A percentile compares a stretch with the other conserved stretches of the same genome.
Conservation (phyloP, 2,797 vertebrate genomes). For the Hippoglossus hippoglossus region DNA sequence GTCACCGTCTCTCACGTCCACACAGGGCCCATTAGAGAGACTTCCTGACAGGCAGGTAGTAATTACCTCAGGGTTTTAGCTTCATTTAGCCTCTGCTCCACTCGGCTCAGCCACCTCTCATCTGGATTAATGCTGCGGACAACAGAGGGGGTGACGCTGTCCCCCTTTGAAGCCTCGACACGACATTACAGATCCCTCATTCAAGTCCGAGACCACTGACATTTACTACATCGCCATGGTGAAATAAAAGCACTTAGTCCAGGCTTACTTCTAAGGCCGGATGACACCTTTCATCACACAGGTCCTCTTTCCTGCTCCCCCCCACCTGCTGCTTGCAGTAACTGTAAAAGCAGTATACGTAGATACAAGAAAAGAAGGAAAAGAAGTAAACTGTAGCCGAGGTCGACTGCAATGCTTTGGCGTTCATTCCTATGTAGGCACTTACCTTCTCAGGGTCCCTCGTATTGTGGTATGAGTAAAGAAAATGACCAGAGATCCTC, state of each 20-base stretch:
- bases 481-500: slow-evolving; percentile 11
- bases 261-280: slow-evolving; percentile 22
- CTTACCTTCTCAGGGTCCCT: slow-evolving; percentile 66
- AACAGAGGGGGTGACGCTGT: background rate
- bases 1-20: slow-evolving; percentile 49
- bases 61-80: slow-evolving; percentile 76
- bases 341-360: slow-evolving; percentile 34
- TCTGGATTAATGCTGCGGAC: slow-evolving; percentile 53
- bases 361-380: slow-evolving; percentile 22
- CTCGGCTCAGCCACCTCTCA: slow-evolving; percentile 39
- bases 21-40: slow-evolving; percentile 65
- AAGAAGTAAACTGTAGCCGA: slow-evolving; percentile 34
- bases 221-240: slow-evolving; percentile 64
- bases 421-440: slow-evolving; percentile 43
- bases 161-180: slow-evolving; percentile 56
- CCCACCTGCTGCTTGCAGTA: slow-evolving; percentile 30
- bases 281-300: slow-evolving; percentile 53
- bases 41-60: slow-evolving; percentile 74
- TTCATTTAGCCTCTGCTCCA: slow-evolving; percentile 60
- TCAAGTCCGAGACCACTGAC: slow-evolving; percentile 51
- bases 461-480: slow-evolving; percentile 18
- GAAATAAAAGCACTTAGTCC: slow-evolving; percentile 69
- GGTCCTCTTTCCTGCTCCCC: slow-evolving; percentile 33
- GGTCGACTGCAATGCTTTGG: slow-evolving; percentile 41
- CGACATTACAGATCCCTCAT: slow-evolving; percentile 56